Evolutionary conservation across 2,797 vertebrate species (phyloP).

Genomic region (Enteromius fasciolatus): DNA sequence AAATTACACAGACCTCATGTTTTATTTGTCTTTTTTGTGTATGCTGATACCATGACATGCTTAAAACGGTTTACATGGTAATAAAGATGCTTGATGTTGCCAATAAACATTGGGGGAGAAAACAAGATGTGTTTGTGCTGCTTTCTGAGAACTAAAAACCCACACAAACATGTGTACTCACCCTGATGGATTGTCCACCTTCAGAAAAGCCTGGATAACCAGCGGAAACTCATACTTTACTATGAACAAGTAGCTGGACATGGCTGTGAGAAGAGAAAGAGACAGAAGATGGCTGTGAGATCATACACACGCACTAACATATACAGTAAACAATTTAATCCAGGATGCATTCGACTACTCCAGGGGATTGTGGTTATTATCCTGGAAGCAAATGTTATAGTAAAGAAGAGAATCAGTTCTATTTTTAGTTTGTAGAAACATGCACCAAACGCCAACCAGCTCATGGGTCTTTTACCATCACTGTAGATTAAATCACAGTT

Average conservation of each 20-base stretch:
- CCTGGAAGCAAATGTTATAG: conserved; percentile 51
- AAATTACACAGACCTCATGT: background rate
- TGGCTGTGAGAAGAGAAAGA: conserved; percentile 75
- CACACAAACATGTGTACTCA: conserved; percentile 61
- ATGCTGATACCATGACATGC: background rate
- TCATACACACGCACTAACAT: conserved; percentile 29
- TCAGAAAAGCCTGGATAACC: conserved; percentile 96
- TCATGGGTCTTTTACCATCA: conserved; percentile 20
- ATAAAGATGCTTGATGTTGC: background rate
- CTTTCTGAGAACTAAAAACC: conserved; percentile 1
- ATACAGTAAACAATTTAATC: conserved; percentile 35
- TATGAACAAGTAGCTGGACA: conserved; percentile 99
- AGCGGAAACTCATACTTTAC: conserved; percentile 97
- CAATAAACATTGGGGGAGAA: conserved; percentile 14
- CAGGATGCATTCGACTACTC: background rate
- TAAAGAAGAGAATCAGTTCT: conserved; percentile 38
- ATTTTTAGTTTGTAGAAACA: conserved; percentile 46
- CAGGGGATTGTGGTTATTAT: conserved; percentile 42
- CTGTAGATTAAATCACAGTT: conserved; percentile 10
- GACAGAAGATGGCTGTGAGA: conserved; percentile 32
- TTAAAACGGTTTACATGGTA: background rate
- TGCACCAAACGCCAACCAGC: background rate
- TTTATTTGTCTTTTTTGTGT: conserved; percentile 1
- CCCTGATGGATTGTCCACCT: conserved; percentile 84
- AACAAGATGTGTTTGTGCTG: background rate